A percentile compares a stretch with the other conserved stretches of the same genome.
Conservation (phyloP, 1,140 invertebrate genomes). For the Ips typographus region DNA sequence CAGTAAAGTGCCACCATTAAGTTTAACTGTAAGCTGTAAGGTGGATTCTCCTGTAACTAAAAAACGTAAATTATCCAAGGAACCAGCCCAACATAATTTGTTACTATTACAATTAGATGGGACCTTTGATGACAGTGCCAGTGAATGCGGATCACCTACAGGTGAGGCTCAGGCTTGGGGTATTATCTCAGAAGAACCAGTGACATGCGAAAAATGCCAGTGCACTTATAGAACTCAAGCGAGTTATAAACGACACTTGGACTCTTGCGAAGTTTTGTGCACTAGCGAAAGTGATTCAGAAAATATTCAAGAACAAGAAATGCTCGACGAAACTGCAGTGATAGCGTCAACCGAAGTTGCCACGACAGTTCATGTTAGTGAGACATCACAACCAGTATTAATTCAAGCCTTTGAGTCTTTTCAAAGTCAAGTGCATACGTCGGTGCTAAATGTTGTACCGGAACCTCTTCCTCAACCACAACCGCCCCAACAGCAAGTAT, state of each 20-base stretch:
- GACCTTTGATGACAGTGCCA: constrained; percentile 62
- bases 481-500: constrained; percentile 6
- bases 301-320: constrained; percentile 42
- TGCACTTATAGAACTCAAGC: constrained; percentile 85
- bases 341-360: constrained; percentile 23
- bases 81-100: constrained; percentile 45
- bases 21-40: constrained; percentile 68
- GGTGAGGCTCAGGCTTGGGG: constrained; percentile 36
- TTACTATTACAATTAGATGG: constrained; percentile 69
- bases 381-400: constrained; percentile 39
- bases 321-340: constrained; percentile 30
- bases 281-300: constrained; percentile 76
- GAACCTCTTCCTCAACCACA: constrained; percentile 1
- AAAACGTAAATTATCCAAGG: constrained; percentile 60
- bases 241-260: constrained; percentile 81
- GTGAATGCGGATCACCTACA: constrained; percentile 53
- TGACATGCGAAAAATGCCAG: constrained; percentile 84
- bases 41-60: constrained; percentile 66
- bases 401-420: constrained; percentile 50
- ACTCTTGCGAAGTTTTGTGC: constrained; percentile 73
- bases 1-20: constrained; percentile 68
- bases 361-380: constrained; percentile 16
- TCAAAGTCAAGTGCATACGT: constrained; percentile 50
- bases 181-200: constrained; percentile 64
- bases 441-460: constrained; percentile 43